These are phyloP conservation scores for Lampropteryx suffumata DNA, from an alignment of 2,888 invertebrate species.

Conservation along the genomic window DNA sequence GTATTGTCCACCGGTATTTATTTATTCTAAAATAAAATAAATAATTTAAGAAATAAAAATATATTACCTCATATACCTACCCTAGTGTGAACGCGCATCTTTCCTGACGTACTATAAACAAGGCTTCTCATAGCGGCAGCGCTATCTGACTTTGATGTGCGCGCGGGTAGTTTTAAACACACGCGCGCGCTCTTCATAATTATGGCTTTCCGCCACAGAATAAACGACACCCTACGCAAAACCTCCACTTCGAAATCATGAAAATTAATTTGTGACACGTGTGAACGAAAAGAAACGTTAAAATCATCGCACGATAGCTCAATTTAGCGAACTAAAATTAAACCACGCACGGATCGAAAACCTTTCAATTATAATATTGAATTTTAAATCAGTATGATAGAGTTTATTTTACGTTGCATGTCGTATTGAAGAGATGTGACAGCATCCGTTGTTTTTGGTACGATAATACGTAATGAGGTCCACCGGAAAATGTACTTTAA, in stretches of 20 bases:
- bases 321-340: neutral
- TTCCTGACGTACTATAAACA: conserved; percentile 71
- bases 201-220: conserved; percentile 44
- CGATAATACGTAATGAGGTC: conserved; percentile 24
- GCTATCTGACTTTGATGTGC: conserved; percentile 70
- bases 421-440: neutral
- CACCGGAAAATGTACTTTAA: conserved; percentile 21
- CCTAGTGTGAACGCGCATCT: conserved; percentile 47
- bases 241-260: neutral
- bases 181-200: conserved; percentile 57
- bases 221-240: neutral
- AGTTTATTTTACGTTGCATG: neutral
- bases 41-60: neutral
- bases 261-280: neutral
- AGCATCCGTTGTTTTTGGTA: conserved; percentile 39
- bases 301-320: neutral
- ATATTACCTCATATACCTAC: neutral
- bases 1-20: too few species aligned
- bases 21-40: neutral
- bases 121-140: conserved; percentile 68
- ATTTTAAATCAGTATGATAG: neutral
- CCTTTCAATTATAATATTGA: neutral
- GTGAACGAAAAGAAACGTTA: neutral
- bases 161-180: conserved; percentile 67
- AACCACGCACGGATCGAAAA: too few species aligned